A percentile compares a stretch with the other conserved stretches of the same genome.
phyloP scores from a whole-genome alignment of 2,113 vertebrate genomes.

The Junco hyemalis region DNA sequence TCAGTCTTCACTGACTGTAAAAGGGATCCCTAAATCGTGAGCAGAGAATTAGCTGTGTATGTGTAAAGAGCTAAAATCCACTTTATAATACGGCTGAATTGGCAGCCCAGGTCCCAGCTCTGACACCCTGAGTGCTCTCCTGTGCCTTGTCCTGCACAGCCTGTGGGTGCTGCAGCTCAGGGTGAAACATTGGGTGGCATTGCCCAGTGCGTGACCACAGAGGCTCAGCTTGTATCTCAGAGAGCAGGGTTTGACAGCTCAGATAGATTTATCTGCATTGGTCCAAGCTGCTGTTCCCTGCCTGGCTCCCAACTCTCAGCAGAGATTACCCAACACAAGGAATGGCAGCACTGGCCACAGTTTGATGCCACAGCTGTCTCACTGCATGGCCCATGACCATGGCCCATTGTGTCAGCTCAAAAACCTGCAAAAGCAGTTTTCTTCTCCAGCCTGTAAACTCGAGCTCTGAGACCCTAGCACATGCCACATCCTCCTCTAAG shows the following conservation, averaged over 20 bases:
- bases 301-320: not conserved
- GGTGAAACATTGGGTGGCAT: accelerated
- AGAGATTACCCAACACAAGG: not conserved
- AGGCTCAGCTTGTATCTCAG: not conserved
- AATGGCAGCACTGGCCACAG: not conserved
- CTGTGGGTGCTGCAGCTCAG: not conserved
- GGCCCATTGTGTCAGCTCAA: not conserved
- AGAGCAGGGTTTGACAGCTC: not conserved
- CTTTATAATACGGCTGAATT: not conserved
- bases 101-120: not conserved
- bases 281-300: not conserved
- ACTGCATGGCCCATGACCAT: too few relatives aligned
- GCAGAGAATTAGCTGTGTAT: not conserved
- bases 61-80: not conserved
- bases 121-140: not conserved
- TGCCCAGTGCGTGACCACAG: not conserved
- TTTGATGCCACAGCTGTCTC: not conserved
- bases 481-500: not conserved
- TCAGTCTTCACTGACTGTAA: accelerated
- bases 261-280: not conserved
- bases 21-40: not conserved
- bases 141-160: not conserved
- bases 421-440: not conserved
- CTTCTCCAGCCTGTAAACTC: not conserved
- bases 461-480: not conserved